Conservation (phyloP, 2,113 vertebrate species). For the Oreochromis niloticus region DNA sequence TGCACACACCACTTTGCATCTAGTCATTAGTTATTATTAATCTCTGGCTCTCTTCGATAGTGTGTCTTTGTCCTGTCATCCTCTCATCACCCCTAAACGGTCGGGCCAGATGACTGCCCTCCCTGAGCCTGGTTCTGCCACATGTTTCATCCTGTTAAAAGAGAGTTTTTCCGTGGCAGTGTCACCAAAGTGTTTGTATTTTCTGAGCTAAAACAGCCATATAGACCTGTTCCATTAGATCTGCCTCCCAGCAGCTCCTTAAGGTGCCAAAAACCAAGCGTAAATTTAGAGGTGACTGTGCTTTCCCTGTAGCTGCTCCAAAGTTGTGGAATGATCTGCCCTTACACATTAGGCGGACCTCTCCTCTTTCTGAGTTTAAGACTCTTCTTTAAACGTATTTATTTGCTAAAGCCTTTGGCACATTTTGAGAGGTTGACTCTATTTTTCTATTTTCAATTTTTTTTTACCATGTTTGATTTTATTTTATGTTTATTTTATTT, state of each 20-base stretch:
- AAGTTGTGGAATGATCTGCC: not conserved
- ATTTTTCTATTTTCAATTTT: not conserved
- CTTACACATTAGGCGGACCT: not conserved
- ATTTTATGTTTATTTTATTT: not conserved
- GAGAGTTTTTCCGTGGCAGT: not conserved
- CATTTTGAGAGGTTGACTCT: not conserved
- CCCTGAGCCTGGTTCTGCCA: not conserved
- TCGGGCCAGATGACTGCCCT: not conserved
- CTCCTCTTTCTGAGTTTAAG: not conserved
- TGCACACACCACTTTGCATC: not conserved
- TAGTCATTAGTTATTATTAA: not conserved
- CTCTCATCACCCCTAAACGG: not conserved
- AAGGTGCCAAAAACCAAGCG: not conserved
- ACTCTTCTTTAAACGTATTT: not conserved
- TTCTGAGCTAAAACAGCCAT: fast-evolving
- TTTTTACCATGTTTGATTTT: not conserved
- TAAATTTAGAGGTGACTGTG: not conserved
- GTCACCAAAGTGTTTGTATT: not conserved
- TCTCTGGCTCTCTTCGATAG: not conserved
- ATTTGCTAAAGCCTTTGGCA: not conserved
- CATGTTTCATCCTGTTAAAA: not conserved
- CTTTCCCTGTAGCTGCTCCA: not conserved
- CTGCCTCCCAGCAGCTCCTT: not conserved
- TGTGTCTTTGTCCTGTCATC: not conserved
- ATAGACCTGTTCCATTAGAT: not conserved